These are phyloP conservation scores for Heliconius himera DNA, from an alignment of 1,140 invertebrate species.

Conservation along the genomic window DNA sequence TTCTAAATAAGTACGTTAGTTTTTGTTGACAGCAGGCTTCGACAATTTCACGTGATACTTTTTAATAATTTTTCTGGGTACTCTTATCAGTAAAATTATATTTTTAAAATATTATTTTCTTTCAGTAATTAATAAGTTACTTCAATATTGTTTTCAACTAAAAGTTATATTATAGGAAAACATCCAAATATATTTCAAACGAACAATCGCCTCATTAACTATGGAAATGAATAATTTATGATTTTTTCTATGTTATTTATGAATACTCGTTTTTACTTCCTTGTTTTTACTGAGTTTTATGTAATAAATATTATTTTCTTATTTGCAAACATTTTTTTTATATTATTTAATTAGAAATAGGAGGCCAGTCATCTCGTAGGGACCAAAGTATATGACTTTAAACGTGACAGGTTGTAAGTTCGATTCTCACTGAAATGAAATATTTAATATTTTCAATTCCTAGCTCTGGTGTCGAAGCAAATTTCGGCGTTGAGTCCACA, in stretches of 20 bases:
- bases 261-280: neutral
- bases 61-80: too few relatives aligned
- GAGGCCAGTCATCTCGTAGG: too few relatives aligned
- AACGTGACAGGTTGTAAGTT: too few relatives aligned
- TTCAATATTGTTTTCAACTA: neutral
- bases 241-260: neutral
- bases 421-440: too few relatives aligned
- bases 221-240: neutral
- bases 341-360: neutral
- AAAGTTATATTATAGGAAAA: neutral
- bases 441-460: too few relatives aligned
- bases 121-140: neutral
- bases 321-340: neutral
- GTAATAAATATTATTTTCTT: neutral
- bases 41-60: too few relatives aligned
- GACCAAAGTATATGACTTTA: too few relatives aligned
- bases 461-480: too few relatives aligned
- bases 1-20: too few relatives aligned
- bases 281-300: neutral
- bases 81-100: neutral
- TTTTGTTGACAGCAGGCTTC: too few relatives aligned
- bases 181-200: constrained; percentile 20
- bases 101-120: neutral
- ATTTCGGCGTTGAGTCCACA: too few relatives aligned
- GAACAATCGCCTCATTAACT: neutral